These are phyloP conservation scores for Nomada ruficornis DNA, from an alignment of 2,888 invertebrate species.

Conservation along the genomic window DNA sequence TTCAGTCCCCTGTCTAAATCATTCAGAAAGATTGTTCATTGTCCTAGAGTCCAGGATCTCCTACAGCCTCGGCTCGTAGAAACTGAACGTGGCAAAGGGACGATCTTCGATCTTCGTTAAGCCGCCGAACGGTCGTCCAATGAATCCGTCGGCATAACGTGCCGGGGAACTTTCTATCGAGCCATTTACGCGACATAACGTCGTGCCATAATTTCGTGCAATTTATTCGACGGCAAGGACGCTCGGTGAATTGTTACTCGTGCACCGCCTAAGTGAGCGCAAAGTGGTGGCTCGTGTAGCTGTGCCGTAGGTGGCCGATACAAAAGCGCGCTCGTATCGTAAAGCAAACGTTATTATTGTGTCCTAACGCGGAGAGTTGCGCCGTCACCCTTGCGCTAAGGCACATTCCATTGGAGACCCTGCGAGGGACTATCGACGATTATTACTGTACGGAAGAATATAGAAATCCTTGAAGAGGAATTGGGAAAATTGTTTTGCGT, in stretches of 20 bases:
- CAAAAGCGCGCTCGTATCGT: slow-evolving; percentile 60
- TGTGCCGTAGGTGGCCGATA: slow-evolving; percentile 79
- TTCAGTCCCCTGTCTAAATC: too few species aligned
- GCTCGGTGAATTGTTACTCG: slow-evolving; percentile 77
- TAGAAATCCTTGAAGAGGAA: too few species aligned
- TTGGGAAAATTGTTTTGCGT: background rate
- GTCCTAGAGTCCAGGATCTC: background rate
- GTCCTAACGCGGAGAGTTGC: slow-evolving; percentile 30
- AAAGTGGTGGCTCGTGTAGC: slow-evolving; percentile 82
- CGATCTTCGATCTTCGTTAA: slow-evolving; percentile 51
- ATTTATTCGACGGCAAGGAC: slow-evolving; percentile 70
- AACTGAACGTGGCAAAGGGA: background rate
- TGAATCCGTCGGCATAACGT: slow-evolving; percentile 39
- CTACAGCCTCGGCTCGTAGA: background rate
- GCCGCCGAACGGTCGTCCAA: slow-evolving; percentile 21
- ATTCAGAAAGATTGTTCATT: background rate
- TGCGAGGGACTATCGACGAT: background rate
- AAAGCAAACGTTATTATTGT: slow-evolving; percentile 71
- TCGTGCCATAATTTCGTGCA: slow-evolving; percentile 64
- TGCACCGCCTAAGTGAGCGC: slow-evolving; percentile 81
- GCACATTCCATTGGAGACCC: background rate
- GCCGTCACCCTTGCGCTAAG: slow-evolving; percentile 32
- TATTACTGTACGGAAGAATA: background rate
- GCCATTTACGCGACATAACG: slow-evolving; percentile 64
- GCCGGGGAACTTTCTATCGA: slow-evolving; percentile 49